Conservation (phyloP, 2,797 vertebrate genomes). For the Xiphorhynchus erythropygius region DNA sequence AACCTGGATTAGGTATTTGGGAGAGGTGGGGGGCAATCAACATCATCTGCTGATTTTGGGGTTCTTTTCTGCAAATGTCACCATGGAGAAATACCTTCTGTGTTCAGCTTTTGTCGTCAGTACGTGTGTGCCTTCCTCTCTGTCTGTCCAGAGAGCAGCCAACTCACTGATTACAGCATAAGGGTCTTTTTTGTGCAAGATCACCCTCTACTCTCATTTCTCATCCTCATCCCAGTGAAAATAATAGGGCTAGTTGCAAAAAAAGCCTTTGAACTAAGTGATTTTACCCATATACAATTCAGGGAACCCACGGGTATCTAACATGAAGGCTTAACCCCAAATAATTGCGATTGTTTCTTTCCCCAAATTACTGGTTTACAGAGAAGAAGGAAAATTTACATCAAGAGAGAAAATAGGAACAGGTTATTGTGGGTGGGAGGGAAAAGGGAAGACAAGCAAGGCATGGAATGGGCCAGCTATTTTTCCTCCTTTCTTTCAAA, state of each 20-base stretch:
- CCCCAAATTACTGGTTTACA: background rate
- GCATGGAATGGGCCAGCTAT: constrained; percentile 31
- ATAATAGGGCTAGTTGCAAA: background rate
- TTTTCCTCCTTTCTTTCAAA: constrained; percentile 60
- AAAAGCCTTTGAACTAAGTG: background rate
- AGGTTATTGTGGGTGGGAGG: constrained; percentile 35
- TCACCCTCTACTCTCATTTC: background rate
- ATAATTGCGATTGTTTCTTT: background rate
- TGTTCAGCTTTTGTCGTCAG: background rate
- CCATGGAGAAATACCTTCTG: background rate
- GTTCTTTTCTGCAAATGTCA: background rate
- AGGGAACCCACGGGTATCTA: background rate
- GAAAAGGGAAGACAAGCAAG: constrained; percentile 29
- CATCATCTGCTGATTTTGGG: background rate
- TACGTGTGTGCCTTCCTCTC: background rate
- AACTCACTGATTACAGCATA: background rate
- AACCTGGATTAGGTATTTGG: background rate
- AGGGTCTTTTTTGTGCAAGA: background rate
- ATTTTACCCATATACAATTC: background rate
- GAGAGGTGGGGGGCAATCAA: background rate
- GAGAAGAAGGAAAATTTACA: background rate
- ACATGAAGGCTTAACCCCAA: background rate
- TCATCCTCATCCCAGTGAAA: background rate
- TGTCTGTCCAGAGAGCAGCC: background rate
- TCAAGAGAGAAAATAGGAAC: background rate